These are phyloP conservation scores for Dryadula phaetusa DNA, from an alignment of 2,888 invertebrate genomes.

Conservation along the genomic window DNA sequence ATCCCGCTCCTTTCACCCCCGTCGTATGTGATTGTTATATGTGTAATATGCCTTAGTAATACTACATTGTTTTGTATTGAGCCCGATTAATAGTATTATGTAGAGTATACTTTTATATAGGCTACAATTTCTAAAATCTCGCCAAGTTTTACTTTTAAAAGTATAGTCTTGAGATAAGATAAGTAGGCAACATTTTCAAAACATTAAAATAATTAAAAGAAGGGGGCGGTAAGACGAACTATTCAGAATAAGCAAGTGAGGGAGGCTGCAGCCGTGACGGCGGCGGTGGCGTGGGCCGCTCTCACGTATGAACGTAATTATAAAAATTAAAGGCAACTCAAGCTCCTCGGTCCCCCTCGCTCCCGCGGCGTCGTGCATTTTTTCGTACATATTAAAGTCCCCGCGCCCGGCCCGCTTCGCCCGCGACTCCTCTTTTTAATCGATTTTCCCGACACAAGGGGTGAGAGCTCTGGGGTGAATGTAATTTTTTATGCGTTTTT, in stretches of 20 bases:
- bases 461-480: conserved; percentile 85
- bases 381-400: conserved; percentile 84
- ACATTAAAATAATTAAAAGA: conserved; percentile 13
- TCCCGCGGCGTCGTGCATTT: conserved; percentile 82
- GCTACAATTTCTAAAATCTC: neutral
- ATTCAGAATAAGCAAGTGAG: conserved; percentile 70
- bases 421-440: conserved; percentile 84
- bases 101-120: neutral
- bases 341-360: conserved; percentile 77
- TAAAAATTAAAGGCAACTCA: conserved; percentile 83
- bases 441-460: conserved; percentile 85
- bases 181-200: conserved; percentile 1
- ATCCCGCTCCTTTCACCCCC: conserved; percentile 83
- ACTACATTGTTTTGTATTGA: conserved; percentile 56
- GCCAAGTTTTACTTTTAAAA: conserved; percentile 57
- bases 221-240: conserved; percentile 51
- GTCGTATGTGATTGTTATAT: conserved; percentile 80
- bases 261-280: conserved; percentile 43
- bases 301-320: conserved; percentile 87
- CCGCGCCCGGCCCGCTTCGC: conserved; percentile 67
- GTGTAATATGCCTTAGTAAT: conserved; percentile 73
- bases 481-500: conserved; percentile 85
- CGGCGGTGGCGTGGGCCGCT: conserved; percentile 46
- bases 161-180: neutral
- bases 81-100: neutral